Conservation (phyloP, 2,113 vertebrate species). For the Chaetops frenatus region DNA sequence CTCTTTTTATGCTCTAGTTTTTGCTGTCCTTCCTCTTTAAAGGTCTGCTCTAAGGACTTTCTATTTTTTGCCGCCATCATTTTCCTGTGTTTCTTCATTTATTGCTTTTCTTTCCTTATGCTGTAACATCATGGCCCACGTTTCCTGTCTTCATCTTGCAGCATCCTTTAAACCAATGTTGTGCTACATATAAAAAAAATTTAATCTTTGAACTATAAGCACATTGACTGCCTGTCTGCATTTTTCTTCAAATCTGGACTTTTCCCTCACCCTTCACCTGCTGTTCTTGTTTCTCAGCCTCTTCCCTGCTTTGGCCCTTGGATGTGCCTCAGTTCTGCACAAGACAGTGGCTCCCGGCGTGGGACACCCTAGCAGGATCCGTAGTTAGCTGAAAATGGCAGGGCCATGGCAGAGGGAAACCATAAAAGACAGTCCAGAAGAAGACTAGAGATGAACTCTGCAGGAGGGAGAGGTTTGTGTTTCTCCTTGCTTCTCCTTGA, state of each 20-base stretch:
- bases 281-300: not conserved
- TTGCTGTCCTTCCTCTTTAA: not conserved
- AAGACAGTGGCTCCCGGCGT: rapidly evolving
- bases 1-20: not conserved
- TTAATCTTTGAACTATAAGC: not conserved
- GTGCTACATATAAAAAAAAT: not conserved
- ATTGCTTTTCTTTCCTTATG: not conserved
- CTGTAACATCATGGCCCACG: not conserved
- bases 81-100: not conserved
- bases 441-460: not conserved
- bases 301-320: not conserved
- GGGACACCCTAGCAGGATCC: rapidly evolving
- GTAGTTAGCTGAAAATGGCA: not conserved
- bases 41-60: not conserved
- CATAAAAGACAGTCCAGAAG: rapidly evolving
- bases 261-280: not conserved
- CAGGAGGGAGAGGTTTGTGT: not conserved
- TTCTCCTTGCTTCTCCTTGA: not conserved
- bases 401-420: not conserved
- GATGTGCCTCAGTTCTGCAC: not conserved
- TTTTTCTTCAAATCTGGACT: not conserved
- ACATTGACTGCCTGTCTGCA: not conserved
- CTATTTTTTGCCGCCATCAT: not conserved
- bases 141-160: not conserved
- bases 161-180: not conserved